A percentile compares a stretch with the other conserved stretches of the same genome.
phyloP scores from a whole-genome alignment of 2,113 vertebrate genomes.

The Chloroceryle aenea region DNA sequence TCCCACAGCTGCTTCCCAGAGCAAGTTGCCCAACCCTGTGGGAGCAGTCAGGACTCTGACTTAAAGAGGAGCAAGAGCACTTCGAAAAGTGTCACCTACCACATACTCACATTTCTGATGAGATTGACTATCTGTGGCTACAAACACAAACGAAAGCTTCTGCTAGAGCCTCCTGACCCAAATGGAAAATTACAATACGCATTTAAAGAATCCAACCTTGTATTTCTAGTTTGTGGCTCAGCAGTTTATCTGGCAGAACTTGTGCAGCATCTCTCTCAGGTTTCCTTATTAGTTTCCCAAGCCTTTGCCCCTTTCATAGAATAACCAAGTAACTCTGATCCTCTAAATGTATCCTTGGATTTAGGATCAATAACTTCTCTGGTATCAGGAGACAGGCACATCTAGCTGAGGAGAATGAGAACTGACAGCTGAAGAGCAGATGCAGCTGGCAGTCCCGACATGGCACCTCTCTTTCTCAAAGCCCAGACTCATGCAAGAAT shows the following conservation, averaged over 20 bases:
- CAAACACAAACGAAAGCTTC: background rate
- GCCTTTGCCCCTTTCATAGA: background rate
- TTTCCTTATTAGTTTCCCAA: background rate
- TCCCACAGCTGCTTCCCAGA: background rate
- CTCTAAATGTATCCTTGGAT: background rate
- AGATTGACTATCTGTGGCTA: background rate
- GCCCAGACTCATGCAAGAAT: background rate
- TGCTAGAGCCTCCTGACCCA: background rate
- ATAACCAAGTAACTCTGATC: background rate
- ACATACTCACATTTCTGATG: background rate
- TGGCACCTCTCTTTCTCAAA: background rate
- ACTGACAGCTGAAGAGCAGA: background rate
- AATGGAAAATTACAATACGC: background rate
- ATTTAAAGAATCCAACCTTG: background rate
- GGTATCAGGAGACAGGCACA: background rate
- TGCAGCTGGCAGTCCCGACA: background rate
- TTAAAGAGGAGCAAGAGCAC: background rate
- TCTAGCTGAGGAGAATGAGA: background rate
- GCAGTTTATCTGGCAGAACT: background rate
- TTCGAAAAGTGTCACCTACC: background rate
- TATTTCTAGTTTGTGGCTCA: background rate
- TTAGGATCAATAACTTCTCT: background rate
- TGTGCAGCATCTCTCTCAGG: background rate
- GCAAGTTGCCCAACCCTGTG: accelerated
- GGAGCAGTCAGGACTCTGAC: background rate